A percentile compares a stretch with the other conserved stretches of the same genome.
Evolutionary conservation across 2,888 invertebrate species (phyloP).

Genomic region (Amphipyra berbera): DNA sequence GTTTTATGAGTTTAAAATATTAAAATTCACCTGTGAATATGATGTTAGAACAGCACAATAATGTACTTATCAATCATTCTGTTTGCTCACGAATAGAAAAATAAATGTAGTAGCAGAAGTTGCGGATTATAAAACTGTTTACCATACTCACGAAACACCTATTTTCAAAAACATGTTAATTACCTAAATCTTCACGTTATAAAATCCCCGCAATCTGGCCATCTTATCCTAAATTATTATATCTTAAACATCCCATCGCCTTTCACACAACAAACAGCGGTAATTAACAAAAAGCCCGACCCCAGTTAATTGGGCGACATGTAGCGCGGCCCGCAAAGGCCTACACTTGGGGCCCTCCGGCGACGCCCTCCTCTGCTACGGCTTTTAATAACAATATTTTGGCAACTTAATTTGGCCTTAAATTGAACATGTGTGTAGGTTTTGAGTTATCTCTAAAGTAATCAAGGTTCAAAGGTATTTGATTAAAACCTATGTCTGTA

Average conservation of each 20-base stretch:
- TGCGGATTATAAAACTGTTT: no score
- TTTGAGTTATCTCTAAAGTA: constrained; percentile 36
- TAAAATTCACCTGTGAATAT: neutral
- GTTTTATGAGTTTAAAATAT: neutral
- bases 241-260: constrained; percentile 41
- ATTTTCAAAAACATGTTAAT: no score
- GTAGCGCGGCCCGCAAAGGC: constrained; percentile 44
- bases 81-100: no score
- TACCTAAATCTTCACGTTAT: neutral
- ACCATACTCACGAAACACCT: no score
- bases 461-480: constrained; percentile 30
- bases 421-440: constrained; percentile 48
- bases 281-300: constrained; percentile 54
- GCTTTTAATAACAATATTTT: constrained; percentile 56
- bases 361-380: constrained; percentile 24
- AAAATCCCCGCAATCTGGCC: constrained; percentile 24
- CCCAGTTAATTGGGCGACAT: constrained; percentile 54
- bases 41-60: constrained; percentile 11
- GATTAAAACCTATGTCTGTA: constrained; percentile 18
- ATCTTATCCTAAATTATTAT: constrained; percentile 40
- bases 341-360: constrained; percentile 25
- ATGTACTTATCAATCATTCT: no score
- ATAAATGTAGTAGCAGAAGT: no score
- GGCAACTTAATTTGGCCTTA: constrained; percentile 50
- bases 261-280: constrained; percentile 50